These are phyloP conservation scores for Agonopterix arenella DNA, from an alignment of 2,888 invertebrate genomes.

Conservation along the genomic window DNA sequence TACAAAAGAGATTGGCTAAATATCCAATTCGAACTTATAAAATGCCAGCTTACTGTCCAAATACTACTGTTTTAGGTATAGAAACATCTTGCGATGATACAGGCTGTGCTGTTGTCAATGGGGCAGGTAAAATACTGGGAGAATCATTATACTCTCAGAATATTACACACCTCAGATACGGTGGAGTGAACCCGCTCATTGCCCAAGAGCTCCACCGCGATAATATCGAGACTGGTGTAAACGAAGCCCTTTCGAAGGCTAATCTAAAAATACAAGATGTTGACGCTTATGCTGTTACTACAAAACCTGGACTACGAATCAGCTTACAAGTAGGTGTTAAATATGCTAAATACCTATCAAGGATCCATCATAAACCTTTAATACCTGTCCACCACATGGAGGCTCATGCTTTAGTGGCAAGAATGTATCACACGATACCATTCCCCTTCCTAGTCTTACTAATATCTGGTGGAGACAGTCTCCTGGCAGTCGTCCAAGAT, in stretches of 20 bases:
- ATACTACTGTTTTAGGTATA: conserved; percentile 84
- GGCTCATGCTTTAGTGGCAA: conserved; percentile 94
- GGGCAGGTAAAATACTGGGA: conserved; percentile 82
- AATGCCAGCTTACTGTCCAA: conserved; percentile 8
- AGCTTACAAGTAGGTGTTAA: conserved; percentile 88
- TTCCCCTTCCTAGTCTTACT: conserved; percentile 94
- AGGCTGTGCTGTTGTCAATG: conserved; percentile 91
- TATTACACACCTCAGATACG: conserved; percentile 81
- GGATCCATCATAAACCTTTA: conserved; percentile 83
- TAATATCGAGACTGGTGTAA: conserved; percentile 85
- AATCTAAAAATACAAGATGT: conserved; percentile 79
- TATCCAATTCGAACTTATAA: neutral
- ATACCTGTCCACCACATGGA: conserved; percentile 99
- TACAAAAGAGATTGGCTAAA: neutral
- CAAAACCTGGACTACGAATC: conserved; percentile 89
- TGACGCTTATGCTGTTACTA: conserved; percentile 94
- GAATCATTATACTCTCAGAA: conserved; percentile 91
- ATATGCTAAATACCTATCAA: conserved; percentile 87
- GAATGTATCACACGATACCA: conserved; percentile 82
- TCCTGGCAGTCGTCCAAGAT: conserved; percentile 84
- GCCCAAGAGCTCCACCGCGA: conserved; percentile 89
- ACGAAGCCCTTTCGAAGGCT: conserved; percentile 80
- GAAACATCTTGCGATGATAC: conserved; percentile 99
- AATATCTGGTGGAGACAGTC: conserved; percentile 95
- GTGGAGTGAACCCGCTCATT: conserved; percentile 93